These are phyloP conservation scores for Leptinotarsa haldemani DNA, from an alignment of 2,888 invertebrate genomes.

Conservation along the genomic window DNA sequence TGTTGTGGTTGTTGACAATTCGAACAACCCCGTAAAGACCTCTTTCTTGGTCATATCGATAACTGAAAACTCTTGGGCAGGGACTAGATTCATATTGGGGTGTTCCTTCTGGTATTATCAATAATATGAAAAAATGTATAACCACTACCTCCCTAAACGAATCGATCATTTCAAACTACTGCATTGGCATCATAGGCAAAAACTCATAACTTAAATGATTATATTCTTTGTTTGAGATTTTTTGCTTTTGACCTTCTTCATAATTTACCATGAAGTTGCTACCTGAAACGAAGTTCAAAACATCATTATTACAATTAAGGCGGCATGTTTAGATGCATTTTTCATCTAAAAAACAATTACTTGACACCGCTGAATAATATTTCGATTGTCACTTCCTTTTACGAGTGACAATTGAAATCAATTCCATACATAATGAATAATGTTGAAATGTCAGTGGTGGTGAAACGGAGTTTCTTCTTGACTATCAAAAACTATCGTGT, in stretches of 20 bases:
- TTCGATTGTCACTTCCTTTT: too few species aligned
- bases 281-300: not conserved
- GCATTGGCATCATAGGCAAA: too few species aligned
- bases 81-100: constrained; percentile 51
- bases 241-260: not conserved
- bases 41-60: constrained; percentile 62
- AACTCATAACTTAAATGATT: not conserved
- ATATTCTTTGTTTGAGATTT: not conserved
- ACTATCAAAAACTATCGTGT: too few species aligned
- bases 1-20: constrained; percentile 56
- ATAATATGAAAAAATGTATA: not conserved
- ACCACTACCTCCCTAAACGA: not conserved
- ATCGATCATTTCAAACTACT: not conserved
- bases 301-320: not conserved
- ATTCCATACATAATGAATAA: too few species aligned
- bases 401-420: too few species aligned
- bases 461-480: too few species aligned
- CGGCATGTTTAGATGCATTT: not conserved
- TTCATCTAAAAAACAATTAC: too few species aligned
- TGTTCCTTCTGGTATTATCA: not conserved
- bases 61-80: constrained; percentile 63
- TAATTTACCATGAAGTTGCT: not conserved
- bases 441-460: too few species aligned
- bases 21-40: constrained; percentile 65
- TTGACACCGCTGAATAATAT: too few species aligned